Evolutionary conservation across 92 coral and sea anemone genomes (phyloP).

Genomic region (Siderastrea radians): DNA sequence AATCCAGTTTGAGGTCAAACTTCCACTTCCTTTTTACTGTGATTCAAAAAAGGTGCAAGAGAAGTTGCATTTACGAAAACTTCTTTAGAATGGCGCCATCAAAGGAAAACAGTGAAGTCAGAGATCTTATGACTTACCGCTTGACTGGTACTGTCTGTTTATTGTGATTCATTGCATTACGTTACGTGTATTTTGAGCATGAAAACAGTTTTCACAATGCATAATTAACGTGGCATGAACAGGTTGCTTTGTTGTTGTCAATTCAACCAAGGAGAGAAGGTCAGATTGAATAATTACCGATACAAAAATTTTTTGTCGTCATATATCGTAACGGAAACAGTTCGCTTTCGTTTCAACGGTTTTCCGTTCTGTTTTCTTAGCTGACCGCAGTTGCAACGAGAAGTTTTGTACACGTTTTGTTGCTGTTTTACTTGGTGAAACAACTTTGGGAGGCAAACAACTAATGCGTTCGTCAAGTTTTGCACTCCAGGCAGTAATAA

Average conservation of each 20-base stretch:
- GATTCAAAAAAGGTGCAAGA: no score
- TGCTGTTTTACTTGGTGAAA: neutral
- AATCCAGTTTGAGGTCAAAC: no score
- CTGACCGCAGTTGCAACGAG: neutral
- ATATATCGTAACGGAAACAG: neutral
- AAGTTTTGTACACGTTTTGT: neutral
- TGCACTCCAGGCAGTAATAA: neutral
- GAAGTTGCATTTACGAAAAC: no score
- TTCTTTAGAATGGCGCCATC: no score
- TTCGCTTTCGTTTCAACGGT: neutral
- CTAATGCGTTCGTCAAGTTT: neutral
- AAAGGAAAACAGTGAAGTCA: neutral
- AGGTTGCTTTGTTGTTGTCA: conserved; percentile 7
- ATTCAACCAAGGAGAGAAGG: conserved; percentile 9
- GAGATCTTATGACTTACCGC: conserved; percentile 27
- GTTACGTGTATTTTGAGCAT: conserved; percentile 44
- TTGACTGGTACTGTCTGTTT: neutral
- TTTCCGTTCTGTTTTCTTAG: neutral
- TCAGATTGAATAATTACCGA: neutral
- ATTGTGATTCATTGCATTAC: conserved; percentile 21
- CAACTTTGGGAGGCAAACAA: neutral
- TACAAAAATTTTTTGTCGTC: neutral
- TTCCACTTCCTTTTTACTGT: no score
- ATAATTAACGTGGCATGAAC: conserved; percentile 9
- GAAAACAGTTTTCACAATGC: conserved; percentile 21